phyloP scores from a whole-genome alignment of 1,140 invertebrate genomes.

The Ooceraea biroi region DNA sequence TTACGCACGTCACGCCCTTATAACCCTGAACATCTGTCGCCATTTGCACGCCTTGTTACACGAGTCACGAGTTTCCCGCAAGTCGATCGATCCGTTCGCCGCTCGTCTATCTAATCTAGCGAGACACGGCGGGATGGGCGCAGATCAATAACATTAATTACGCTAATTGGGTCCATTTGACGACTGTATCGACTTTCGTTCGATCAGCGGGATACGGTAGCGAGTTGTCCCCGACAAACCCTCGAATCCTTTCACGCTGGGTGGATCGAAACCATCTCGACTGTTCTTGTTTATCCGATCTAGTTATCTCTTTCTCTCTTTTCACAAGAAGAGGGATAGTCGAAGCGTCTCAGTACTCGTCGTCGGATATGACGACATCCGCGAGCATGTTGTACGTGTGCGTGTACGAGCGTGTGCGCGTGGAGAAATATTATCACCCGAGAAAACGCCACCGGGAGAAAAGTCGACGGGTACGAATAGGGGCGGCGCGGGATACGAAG shows the following conservation, averaged over 20 bases:
- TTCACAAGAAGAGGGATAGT: not conserved
- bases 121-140: not conserved
- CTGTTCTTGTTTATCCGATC: not conserved
- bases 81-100: slow-evolving; percentile 22
- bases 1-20: not conserved
- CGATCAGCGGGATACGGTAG: not conserved
- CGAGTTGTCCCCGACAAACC: not conserved
- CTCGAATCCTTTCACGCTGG: not conserved
- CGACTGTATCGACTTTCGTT: not conserved
- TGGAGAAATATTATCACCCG: slow-evolving; percentile 48
- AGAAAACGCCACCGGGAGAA: slow-evolving; percentile 2
- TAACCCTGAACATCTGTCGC: slow-evolving; percentile 49
- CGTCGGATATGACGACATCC: slow-evolving; percentile 2
- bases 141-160: slow-evolving; percentile 54
- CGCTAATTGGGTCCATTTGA: slow-evolving; percentile 31
- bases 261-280: not conserved
- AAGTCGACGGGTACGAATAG: slow-evolving; percentile 14
- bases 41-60: slow-evolving; percentile 17
- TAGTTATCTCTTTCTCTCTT: not conserved
- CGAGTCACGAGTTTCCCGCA: slow-evolving; percentile 10
- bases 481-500: not conserved
- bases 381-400: not conserved
- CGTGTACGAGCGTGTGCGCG: not conserved
- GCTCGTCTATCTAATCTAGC: slow-evolving; percentile 16
- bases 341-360: not conserved